Evolutionary conservation across 1,140 invertebrate species (phyloP).

Genomic region (Leptopilina boulardi): DNA sequence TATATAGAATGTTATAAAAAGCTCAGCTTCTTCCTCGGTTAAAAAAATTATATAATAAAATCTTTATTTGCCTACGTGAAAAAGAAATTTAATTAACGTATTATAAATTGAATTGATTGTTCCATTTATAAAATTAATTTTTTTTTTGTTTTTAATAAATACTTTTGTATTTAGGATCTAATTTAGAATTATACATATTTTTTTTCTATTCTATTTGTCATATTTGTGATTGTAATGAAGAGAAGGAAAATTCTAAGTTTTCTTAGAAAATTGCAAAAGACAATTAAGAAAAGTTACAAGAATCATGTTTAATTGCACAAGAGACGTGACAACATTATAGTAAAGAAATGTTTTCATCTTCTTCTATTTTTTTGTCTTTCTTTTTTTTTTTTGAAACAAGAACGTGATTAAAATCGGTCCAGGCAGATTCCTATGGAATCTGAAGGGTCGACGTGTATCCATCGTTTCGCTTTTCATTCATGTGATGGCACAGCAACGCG

Average conservation of each 20-base stretch:
- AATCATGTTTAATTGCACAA: background rate
- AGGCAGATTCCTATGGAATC: slow-evolving; percentile 7
- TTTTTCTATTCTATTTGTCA: no score
- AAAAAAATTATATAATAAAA: background rate
- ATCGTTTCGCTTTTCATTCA: slow-evolving; percentile 30
- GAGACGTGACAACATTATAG: background rate
- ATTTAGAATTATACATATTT: no score
- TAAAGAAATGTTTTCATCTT: background rate
- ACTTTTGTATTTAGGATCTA: no score
- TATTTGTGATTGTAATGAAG: no score
- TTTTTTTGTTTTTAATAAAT: no score
- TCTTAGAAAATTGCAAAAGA: no score
- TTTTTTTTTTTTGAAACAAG: background rate
- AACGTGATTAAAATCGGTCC: slow-evolving; percentile 15
- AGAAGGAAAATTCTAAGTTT: no score
- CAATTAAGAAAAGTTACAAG: no score
- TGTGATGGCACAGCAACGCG: background rate
- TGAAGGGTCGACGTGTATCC: background rate
- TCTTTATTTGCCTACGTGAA: background rate
- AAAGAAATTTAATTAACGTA: background rate
- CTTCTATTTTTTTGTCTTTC: background rate
- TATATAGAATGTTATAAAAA: background rate
- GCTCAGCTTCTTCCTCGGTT: background rate
- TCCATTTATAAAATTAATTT: no score
- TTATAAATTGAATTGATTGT: no score